Conservation (phyloP, 2,797 vertebrate species). For the Benthosema pterotum region DNA sequence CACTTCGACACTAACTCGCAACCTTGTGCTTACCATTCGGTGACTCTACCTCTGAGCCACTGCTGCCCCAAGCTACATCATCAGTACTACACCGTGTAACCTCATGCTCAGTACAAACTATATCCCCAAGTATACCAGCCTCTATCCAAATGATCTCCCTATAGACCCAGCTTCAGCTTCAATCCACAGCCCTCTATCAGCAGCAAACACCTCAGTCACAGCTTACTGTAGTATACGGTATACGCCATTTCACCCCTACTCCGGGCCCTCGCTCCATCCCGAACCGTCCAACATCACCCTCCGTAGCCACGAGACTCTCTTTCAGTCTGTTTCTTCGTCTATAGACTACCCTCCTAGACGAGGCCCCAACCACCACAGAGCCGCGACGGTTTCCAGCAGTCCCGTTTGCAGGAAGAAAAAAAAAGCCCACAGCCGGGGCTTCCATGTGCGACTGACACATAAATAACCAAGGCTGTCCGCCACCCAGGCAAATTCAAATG, state of each 20-base stretch:
- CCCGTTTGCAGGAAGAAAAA: conserved; percentile 50
- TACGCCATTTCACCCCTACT: background rate
- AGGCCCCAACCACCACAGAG: conserved; percentile 39
- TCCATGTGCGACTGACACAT: conserved; percentile 95
- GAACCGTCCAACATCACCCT: too few species aligned
- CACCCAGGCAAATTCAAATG: conserved; percentile 99
- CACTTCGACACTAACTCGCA: too few species aligned
- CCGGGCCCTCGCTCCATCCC: too few species aligned
- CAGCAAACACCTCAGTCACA: background rate
- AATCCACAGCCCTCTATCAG: background rate
- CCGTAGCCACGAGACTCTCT: conserved; percentile 29
- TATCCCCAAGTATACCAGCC: background rate
- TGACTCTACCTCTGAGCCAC: too few species aligned
- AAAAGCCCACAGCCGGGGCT: conserved; percentile 75
- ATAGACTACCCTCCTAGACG: conserved; percentile 47
- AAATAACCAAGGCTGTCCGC: conserved; percentile 98
- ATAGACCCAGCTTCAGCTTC: background rate
- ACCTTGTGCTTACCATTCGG: too few species aligned
- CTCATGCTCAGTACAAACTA: background rate
- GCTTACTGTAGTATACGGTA: conserved; percentile 6
- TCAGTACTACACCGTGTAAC: background rate
- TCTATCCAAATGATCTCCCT: background rate
- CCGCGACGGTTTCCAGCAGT: conserved; percentile 49
- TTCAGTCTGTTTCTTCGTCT: conserved; percentile 41
- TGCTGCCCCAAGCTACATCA: background rate